Evolutionary conservation across 2,797 vertebrate genomes (phyloP), one percentile per base, ranked within the genome.

Genomic region (Calcarius lapponicus): DNA sequence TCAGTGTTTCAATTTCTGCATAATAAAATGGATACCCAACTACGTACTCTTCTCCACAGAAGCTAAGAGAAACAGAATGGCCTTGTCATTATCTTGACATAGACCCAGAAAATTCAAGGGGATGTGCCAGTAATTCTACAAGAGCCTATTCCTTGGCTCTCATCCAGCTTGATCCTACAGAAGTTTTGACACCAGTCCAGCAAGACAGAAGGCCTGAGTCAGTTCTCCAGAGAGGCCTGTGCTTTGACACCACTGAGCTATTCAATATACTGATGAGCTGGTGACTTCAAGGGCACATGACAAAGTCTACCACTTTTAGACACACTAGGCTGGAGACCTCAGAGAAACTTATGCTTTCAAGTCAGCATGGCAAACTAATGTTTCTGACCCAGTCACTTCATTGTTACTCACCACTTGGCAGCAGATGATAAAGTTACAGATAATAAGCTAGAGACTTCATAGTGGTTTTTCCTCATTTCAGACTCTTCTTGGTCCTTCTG

Each of bases 21-120:
- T 79, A 75, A 90, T 78, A 86, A 91, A 92, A 89, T 62, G 48
- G 82, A 67, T 94, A 90, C 51, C 15, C 85, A 88, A 56, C 87
- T 72, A 78, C 11, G 57, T 22, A 80, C 62, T 93, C 47, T 90
- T 26, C 85, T 83, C 79, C 56, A 62, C 62, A 57, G 80, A 96
- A 97, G 73, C 89, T 90, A 86, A 91, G 47, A 56, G 95, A 96
- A 96, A 97, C 95, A 97, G 93, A 96, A 97, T 94, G 95, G 89
- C 96, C 94, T 96, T 96, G 95, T 96, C 95, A 96, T 88, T 96
- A 97, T 94, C 94, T 97, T 96, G 96, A 97, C 95, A 96, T 94
- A 96, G 95, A 86, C 96, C 95, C 95, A 97, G 95, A 88, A 96
- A 96, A 95, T 95, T 91, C 11, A 8, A 96, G 80, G 72, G 93